These are phyloP conservation scores for Cephonodes hylas DNA, from an alignment of 2,888 invertebrate species.

Conservation along the genomic window DNA sequence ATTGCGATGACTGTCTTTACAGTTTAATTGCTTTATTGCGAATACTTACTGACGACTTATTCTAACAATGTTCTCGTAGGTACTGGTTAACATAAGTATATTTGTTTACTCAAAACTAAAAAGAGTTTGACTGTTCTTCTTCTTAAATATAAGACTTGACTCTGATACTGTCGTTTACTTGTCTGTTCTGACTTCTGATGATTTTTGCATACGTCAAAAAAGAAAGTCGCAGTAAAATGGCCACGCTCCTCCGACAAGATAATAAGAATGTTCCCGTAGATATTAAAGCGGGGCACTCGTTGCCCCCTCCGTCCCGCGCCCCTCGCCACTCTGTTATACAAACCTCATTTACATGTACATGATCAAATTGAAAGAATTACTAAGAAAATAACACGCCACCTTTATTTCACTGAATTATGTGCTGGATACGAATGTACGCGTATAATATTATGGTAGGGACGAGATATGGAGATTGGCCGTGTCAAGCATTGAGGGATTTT, in stretches of 20 bases:
- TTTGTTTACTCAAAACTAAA: too few relatives aligned
- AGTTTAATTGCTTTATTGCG: too few relatives aligned
- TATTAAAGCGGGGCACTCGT: slow-evolving; percentile 56
- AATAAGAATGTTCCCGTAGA: slow-evolving; percentile 71
- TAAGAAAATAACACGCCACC: background rate
- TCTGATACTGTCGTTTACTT: too few relatives aligned
- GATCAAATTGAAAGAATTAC: slow-evolving; percentile 78
- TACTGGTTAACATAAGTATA: too few relatives aligned
- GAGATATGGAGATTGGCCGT: background rate
- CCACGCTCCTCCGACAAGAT: slow-evolving; percentile 47
- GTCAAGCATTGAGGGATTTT: background rate
- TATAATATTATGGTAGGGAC: background rate
- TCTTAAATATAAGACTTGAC: too few relatives aligned
- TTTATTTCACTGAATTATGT: slow-evolving; percentile 5
- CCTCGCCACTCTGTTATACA: slow-evolving; percentile 60
- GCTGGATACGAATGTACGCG: background rate
- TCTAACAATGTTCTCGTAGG: too few relatives aligned
- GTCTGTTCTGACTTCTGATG: too few relatives aligned
- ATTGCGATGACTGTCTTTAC: too few relatives aligned
- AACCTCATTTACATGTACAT: slow-evolving; percentile 77
- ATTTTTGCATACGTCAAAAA: slow-evolving; percentile 5
- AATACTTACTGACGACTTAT: too few relatives aligned
- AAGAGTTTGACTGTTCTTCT: too few relatives aligned
- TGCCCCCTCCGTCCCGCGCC: slow-evolving; percentile 28
- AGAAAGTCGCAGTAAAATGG: slow-evolving; percentile 34